phyloP scores from a whole-genome alignment of 2,113 vertebrate species.

The Hydropotes inermis region DNA sequence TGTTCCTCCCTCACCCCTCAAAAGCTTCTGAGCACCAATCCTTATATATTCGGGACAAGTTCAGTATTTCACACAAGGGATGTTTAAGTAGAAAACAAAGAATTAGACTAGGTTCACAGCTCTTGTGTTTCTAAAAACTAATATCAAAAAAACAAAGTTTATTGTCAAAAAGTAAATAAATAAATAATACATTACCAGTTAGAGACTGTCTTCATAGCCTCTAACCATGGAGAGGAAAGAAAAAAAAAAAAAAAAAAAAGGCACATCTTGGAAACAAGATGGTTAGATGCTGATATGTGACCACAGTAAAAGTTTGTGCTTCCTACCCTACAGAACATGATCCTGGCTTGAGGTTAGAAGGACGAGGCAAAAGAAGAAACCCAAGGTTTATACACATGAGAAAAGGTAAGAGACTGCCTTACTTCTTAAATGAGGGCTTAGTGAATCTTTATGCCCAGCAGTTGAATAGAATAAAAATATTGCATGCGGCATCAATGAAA shows the following conservation, averaged over 20 bases:
- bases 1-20: accelerated
- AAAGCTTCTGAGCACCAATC: neutral
- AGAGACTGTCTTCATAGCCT: neutral
- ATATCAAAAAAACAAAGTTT: neutral
- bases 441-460: too few relatives aligned
- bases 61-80: neutral
- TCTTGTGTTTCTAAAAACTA: neutral
- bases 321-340: neutral
- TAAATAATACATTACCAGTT: neutral
- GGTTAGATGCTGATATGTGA: neutral
- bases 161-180: neutral
- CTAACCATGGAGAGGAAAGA: neutral
- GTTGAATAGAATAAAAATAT: neutral
- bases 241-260: neutral
- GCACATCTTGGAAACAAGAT: neutral
- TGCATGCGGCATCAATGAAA: neutral
- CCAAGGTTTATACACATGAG: too few relatives aligned
- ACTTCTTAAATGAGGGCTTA: neutral
- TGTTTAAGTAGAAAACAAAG: neutral
- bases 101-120: neutral
- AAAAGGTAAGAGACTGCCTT: neutral
- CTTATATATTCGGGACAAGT: neutral
- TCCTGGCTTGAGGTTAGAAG: neutral
- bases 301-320: neutral
- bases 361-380: neutral